Conservation (phyloP, 2,797 vertebrate genomes). For the Staurois parvus region DNA sequence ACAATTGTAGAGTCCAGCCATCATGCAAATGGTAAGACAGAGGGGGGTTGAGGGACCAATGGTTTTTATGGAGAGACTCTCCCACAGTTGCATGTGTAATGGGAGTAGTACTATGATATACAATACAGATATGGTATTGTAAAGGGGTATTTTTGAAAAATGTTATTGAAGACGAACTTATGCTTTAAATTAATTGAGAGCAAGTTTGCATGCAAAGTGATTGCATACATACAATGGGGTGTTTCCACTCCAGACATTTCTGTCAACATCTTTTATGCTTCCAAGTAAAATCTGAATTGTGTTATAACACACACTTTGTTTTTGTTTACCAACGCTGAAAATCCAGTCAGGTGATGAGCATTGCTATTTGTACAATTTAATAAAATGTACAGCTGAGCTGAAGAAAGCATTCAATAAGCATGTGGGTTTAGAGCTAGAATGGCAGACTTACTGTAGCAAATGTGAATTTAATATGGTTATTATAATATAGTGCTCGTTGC, state of each 20-base stretch:
- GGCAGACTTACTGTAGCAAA: conserved; percentile 24
- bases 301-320: background rate
- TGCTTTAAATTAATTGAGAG: too few species aligned
- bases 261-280: conserved; percentile 10
- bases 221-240: background rate
- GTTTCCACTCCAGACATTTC: background rate
- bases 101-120: too few species aligned
- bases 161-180: too few species aligned
- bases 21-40: too few species aligned
- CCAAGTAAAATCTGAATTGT: conserved; percentile 10
- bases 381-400: conserved; percentile 30
- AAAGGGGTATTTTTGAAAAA: too few species aligned
- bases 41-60: too few species aligned
- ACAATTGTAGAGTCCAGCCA: too few species aligned
- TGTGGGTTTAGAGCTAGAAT: conserved; percentile 24
- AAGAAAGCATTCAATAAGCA: conserved; percentile 26
- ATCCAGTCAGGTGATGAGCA: conserved; percentile 16
- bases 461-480: conserved; percentile 47
- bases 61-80: too few species aligned
- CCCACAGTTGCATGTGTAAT: too few species aligned
- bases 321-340: conserved; percentile 6
- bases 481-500: conserved; percentile 23
- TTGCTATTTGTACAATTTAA: conserved; percentile 21
- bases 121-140: too few species aligned
- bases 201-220: too few species aligned